These are phyloP conservation scores for Acanthornis magna DNA, from an alignment of 2,797 vertebrate species.

Conservation along the genomic window DNA sequence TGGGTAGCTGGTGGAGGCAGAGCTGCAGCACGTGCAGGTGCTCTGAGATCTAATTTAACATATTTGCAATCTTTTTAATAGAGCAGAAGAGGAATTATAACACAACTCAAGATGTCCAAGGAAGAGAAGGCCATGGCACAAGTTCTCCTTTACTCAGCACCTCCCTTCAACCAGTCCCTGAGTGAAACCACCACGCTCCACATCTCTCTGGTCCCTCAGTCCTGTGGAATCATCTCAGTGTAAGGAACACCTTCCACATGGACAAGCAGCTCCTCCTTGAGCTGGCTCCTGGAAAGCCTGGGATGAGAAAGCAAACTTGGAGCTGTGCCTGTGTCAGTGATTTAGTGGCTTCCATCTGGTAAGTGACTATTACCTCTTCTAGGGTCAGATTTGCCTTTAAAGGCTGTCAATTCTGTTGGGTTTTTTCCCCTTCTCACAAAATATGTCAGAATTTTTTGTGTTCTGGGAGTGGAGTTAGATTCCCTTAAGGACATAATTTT, in stretches of 20 bases:
- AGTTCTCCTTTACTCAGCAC: not conserved
- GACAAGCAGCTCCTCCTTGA: not conserved
- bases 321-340: not conserved
- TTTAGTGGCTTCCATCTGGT: not conserved
- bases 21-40: not conserved
- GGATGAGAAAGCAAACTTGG: not conserved
- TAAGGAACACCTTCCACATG: not conserved
- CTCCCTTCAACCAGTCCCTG: not conserved
- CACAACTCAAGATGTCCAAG: not conserved
- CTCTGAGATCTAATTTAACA: not conserved
- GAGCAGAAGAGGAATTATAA: not conserved
- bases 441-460: not conserved
- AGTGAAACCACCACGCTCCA: not conserved
- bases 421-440: not conserved
- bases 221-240: not conserved
- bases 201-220: not conserved
- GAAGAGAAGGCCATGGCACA: not conserved
- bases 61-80: not conserved
- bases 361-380: not conserved
- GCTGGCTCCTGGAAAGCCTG: not conserved
- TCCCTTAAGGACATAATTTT: not conserved
- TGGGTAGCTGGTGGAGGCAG: not conserved
- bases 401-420: not conserved
- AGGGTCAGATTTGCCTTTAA: not conserved
- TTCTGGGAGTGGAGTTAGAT: not conserved